These are phyloP conservation scores for Macrosiphum euphorbiae DNA, from an alignment of 2,888 invertebrate genomes.

Conservation along the genomic window DNA sequence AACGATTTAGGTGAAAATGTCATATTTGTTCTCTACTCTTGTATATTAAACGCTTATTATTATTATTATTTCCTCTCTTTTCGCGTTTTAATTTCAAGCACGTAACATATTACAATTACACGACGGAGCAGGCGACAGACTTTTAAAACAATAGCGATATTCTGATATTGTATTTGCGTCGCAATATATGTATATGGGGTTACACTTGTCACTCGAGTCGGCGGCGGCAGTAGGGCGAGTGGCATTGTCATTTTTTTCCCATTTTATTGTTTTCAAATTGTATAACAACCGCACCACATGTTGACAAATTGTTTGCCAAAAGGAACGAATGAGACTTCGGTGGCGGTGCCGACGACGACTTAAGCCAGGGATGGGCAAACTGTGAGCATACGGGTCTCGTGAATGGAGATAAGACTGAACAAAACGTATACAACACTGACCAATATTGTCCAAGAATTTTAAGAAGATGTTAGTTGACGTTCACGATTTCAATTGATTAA, in stretches of 20 bases:
- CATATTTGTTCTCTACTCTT: not conserved
- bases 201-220: conserved; percentile 32
- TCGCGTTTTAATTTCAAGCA: not conserved
- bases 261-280: conserved; percentile 42
- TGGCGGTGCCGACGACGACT: not conserved
- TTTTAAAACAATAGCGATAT: conserved; percentile 12
- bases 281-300: conserved; percentile 16
- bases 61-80: not conserved
- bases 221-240: not conserved
- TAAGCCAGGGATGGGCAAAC: not conserved
- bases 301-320: not conserved
- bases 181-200: not conserved
- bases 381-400: not conserved
- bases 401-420: not conserved
- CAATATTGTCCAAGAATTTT: not conserved
- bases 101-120: not conserved
- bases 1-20: not conserved
- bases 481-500: too few species aligned
- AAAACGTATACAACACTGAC: not conserved
- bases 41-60: not conserved
- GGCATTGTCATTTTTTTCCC: conserved; percentile 33
- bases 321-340: not conserved
- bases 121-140: not conserved
- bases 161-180: not conserved
- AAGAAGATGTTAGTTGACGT: not conserved